Evolutionary conservation across 2,113 vertebrate genomes (phyloP), one percentile per base, ranked within the genome.

Genomic region (Tiliqua scincoides): DNA sequence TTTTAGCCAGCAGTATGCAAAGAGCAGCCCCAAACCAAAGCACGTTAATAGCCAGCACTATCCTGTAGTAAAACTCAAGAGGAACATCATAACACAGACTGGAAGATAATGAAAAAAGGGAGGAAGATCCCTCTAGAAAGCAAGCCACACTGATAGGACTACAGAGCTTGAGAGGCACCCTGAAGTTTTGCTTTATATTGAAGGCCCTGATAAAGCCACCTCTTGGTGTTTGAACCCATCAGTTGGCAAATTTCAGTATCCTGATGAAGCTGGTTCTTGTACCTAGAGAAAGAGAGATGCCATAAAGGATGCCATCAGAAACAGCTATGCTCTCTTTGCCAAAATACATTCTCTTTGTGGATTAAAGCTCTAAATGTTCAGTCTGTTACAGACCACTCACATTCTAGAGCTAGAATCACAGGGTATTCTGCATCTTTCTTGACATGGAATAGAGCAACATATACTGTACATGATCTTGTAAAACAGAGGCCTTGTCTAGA

Each of bases 251-350:
- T 91, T 85, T 93, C 92, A 89, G 81, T 83, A 68, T 79, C 93
- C 87, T 91, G 87, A 84, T 81, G 90, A 78, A 76, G 79, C 35
- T 89, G 93, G 83, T 62, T 71, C 14, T 90, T 88, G 89, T 85
- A 92, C 93, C 94, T 94, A 92, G 83, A 89, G 92, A 91, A 0
- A 85, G 94, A 92, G 85, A 93, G 88, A 95, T 93, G 90, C 40
- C 92, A 89, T 71, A 90, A 85, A 81, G 71, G 86, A 43, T 74
- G 82, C 91, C 87, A 40, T 82, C 71, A 87, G 81, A 67, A 40
- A 23, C 3, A 90, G 80, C 40, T 80, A 91, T 1, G 8, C 12
- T 81, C 59, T 21, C 25, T 79, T 70, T 63, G 30, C 0, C 0
- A n/a, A 59, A 81, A 63, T 23, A 82, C 90, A 89, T n/a, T 37